phyloP scores from a whole-genome alignment of 2,888 invertebrate species.

The Syrphus vitripennis region DNA sequence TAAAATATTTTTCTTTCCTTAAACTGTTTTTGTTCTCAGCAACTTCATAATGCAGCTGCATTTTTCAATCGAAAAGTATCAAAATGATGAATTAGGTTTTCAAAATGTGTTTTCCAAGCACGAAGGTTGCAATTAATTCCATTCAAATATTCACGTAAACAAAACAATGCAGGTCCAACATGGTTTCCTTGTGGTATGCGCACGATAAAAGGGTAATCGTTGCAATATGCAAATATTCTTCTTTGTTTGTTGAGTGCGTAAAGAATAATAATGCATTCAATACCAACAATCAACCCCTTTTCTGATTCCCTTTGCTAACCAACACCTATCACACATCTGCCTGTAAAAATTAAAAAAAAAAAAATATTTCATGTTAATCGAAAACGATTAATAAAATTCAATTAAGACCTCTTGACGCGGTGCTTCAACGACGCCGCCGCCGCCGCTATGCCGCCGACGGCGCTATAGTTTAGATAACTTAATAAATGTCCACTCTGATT shows the following conservation, averaged over 20 bases:
- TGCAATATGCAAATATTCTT: conserved; percentile 12
- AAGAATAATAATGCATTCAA: conserved; percentile 13
- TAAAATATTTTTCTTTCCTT: too few relatives aligned
- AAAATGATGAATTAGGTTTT: conserved; percentile 23
- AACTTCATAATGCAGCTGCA: conserved; percentile 21
- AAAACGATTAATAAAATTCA: conserved; percentile 69
- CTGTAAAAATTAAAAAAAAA: background rate
- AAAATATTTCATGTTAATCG: conserved; percentile 65
- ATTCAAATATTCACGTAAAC: background rate
- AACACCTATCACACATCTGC: conserved; percentile 48
- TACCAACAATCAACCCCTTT: conserved; percentile 10
- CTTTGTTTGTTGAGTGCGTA: background rate
- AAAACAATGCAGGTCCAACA: conserved; percentile 12
- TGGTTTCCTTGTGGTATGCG: background rate
- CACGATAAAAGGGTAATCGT: background rate
- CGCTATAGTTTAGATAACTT: conserved; percentile 17
- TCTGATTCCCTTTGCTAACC: background rate
- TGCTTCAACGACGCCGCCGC: background rate
- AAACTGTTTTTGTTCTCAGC: background rate
- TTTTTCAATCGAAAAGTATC: background rate
- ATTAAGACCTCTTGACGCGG: conserved; percentile 44
- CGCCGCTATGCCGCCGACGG: too few relatives aligned
- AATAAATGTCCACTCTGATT: conserved; percentile 16
- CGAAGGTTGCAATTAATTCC: background rate
- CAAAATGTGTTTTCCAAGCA: background rate